Percentiles rank a stretch among this genome's conserved stretches.
Conservation (phyloP, 2,888 invertebrate species). For the Teleogryllus oceanicus region DNA sequence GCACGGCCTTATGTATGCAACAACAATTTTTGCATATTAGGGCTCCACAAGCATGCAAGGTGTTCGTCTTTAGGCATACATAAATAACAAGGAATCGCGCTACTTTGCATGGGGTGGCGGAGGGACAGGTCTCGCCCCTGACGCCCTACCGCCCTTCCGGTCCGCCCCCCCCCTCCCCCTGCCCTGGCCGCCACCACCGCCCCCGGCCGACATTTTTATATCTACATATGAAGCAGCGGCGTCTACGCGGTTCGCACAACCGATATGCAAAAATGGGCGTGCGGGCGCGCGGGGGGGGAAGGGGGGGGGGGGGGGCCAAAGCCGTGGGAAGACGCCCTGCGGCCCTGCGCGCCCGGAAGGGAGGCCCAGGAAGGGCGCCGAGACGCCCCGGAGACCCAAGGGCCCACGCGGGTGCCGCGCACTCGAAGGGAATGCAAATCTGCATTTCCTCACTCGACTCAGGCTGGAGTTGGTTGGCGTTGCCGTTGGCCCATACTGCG, state of each 20-base stretch:
- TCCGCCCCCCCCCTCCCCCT: not conserved
- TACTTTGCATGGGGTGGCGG: not conserved
- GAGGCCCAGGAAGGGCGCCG: too few species aligned
- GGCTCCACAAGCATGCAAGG: slow-evolving; percentile 1
- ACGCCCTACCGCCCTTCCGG: not conserved
- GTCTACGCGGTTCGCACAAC: not conserved
- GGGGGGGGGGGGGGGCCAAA: not conserved
- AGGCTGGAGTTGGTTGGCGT: too few species aligned
- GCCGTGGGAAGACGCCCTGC: too few species aligned
- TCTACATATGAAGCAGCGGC: not conserved
- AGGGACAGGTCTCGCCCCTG: not conserved
- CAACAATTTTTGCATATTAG: slow-evolving; percentile 18
- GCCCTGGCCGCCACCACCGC: not conserved
- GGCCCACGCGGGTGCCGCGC: too few species aligned
- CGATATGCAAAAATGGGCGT: slow-evolving; percentile 10
- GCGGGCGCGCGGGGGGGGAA: not conserved
- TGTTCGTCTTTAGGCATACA: slow-evolving; percentile 18
- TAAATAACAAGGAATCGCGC: not conserved
- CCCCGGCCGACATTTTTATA: slow-evolving; percentile 7
- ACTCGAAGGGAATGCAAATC: too few species aligned
- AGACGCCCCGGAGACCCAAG: too few species aligned
- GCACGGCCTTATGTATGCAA: slow-evolving; percentile 1
- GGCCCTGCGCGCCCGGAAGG: too few species aligned
- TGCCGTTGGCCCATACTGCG: too few species aligned
- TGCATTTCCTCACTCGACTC: too few species aligned